A percentile compares a stretch with the other conserved stretches of the same genome.
Evolutionary conservation across 2,888 invertebrate species (phyloP).

Genomic region (Rhopalosiphum nymphaeae): DNA sequence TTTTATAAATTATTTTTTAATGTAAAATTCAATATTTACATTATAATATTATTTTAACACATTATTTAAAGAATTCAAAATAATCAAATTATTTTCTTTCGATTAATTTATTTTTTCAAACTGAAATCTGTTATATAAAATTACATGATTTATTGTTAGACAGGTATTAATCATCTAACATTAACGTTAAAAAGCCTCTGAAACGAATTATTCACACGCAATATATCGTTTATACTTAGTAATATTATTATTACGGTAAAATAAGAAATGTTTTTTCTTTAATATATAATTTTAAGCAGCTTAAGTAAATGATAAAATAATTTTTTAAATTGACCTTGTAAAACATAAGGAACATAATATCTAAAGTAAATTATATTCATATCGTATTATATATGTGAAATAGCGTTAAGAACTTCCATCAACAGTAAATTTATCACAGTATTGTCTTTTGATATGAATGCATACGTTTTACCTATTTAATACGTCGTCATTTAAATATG

Average conservation of each 20-base stretch:
- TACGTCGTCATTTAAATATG: not conserved
- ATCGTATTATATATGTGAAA: not conserved
- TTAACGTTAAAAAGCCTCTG: not conserved
- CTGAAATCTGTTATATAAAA: not conserved
- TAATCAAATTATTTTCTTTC: not conserved
- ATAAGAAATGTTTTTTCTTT: not conserved
- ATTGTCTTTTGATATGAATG: not conserved
- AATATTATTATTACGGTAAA: not conserved
- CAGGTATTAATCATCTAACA: constrained; percentile 34
- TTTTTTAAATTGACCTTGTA: not conserved
- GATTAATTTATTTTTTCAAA: not conserved
- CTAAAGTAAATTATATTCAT: not conserved
- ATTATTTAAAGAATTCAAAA: not conserved
- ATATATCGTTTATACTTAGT: constrained; percentile 7
- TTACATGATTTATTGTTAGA: not conserved
- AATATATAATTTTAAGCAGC: not conserved
- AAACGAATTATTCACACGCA: constrained; percentile 31
- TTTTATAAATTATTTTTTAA: not conserved
- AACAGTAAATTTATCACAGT: not conserved
- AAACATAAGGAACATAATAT: not conserved
- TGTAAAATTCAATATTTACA: not conserved
- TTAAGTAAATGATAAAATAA: not conserved
- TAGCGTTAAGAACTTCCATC: not conserved
- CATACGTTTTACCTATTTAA: constrained; percentile 8
- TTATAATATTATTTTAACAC: not conserved